These are phyloP conservation scores for Halesus radiatus DNA, from an alignment of 1,140 invertebrate species.

Conservation along the genomic window DNA sequence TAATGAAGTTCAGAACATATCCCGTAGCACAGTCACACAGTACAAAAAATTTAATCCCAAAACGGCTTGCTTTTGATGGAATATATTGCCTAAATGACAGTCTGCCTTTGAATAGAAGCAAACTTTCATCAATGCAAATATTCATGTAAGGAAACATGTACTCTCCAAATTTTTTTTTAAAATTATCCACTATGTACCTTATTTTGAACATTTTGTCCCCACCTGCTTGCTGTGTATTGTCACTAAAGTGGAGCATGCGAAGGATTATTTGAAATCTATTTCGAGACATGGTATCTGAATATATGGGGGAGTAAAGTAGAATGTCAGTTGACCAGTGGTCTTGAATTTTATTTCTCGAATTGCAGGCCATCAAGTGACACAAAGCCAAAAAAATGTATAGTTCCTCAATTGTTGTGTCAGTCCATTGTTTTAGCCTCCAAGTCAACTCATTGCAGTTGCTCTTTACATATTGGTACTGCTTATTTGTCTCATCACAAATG, in stretches of 20 bases:
- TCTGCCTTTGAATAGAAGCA: conserved; percentile 58
- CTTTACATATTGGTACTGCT: too few species aligned
- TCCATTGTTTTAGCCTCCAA: too few species aligned
- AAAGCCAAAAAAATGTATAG: too few species aligned
- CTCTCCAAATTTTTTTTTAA: background rate
- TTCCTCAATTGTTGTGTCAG: too few species aligned
- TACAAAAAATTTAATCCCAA: conserved; percentile 59
- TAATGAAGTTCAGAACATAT: conserved; percentile 61
- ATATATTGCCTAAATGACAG: conserved; percentile 59
- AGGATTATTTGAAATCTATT: background rate
- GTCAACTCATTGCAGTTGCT: too few species aligned
- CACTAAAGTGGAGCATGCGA: background rate
- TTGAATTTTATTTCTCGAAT: conserved; percentile 1
- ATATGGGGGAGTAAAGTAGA: background rate
- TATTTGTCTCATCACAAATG: too few species aligned
- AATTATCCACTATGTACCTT: background rate
- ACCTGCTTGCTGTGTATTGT: background rate
- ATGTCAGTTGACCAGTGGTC: background rate
- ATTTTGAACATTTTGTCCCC: background rate
- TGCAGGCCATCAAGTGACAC: conserved; percentile 7
- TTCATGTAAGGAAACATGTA: conserved; percentile 37
- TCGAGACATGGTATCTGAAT: background rate
- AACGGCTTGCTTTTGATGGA: conserved; percentile 57
- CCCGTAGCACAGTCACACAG: conserved; percentile 59
- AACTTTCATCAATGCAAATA: conserved; percentile 57